Evolutionary conservation across 2,888 invertebrate species (phyloP), one percentile per base, ranked within the genome.

Genomic region (Autographa pulchrina): DNA sequence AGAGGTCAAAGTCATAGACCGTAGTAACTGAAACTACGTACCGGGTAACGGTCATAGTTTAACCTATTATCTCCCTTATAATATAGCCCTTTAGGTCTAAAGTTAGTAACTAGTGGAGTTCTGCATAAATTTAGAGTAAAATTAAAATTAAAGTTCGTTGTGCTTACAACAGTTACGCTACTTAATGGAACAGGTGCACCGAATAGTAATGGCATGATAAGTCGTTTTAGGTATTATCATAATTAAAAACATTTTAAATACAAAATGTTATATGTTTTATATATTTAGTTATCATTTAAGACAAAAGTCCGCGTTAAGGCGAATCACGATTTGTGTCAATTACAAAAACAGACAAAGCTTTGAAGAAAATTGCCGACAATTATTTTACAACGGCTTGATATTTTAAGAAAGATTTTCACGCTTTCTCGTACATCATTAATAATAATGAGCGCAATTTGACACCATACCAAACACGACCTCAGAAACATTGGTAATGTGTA

Each of bases 161-260:
- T 43, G 58, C 64, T 64, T 48, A 70, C 59, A 59, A 63, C 68
- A 65, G 0, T 65, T 56, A 2, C 64, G 32, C 62, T 78, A 54
- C 9, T 9, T 54, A n/a, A 1, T 8, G 48, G 9, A 5, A 35
- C 43, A 62, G 35, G 63, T 65, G 54, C 43, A 14, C 14, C 2
- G 18, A 58, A n/a, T 58, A 58, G 16, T 31, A 25, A 3, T 14
- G 31, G 58, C 58, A 38, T 7, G 35, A 20, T 11, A 9, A 35
- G 20, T 38, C 38, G 14, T 25, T 13, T 32, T 31, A 38, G 38
- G 16, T 14, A 14, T 20, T 38, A 38, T 16, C 25, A 25, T 25
- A 25, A 25, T 25, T 3, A 25, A 25, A 25, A 2, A 25, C 25
- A 2, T 25, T 25, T 25, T 25, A 25, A 2, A 25, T 25, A 25